Evolutionary conservation across 2,888 invertebrate species (phyloP).

Genomic region (Lucinisca nassula): DNA sequence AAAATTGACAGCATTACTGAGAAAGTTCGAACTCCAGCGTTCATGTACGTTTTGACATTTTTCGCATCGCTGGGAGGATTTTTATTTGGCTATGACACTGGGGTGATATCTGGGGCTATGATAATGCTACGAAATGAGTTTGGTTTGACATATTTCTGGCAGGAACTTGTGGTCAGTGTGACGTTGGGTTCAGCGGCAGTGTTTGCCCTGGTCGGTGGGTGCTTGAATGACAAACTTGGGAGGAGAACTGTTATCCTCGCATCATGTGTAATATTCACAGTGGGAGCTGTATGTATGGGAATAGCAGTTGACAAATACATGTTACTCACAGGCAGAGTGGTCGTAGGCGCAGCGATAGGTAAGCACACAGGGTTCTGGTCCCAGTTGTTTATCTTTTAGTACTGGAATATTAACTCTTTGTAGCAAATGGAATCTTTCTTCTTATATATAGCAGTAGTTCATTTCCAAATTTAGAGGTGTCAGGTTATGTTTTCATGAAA

Average conservation of each 20-base stretch:
- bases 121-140: conserved; percentile 87
- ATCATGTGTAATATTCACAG: conserved; percentile 89
- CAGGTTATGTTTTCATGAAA: too few relatives aligned
- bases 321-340: conserved; percentile 88
- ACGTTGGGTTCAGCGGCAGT: conserved; percentile 89
- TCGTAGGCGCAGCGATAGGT: conserved; percentile 89
- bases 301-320: conserved; percentile 86
- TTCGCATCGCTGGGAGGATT: conserved; percentile 89
- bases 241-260: conserved; percentile 89
- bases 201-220: conserved; percentile 88
- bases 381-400: too few relatives aligned
- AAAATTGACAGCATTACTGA: conserved; percentile 81
- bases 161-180: conserved; percentile 89
- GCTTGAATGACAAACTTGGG: conserved; percentile 89
- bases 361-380: too few relatives aligned
- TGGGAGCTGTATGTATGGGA: conserved; percentile 89
- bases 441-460: too few relatives aligned
- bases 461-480: too few relatives aligned
- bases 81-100: conserved; percentile 90
- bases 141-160: conserved; percentile 87
- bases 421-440: too few relatives aligned
- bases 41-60: conserved; percentile 87
- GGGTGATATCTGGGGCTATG: conserved; percentile 89
- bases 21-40: conserved; percentile 76
- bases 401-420: too few relatives aligned